Conservation (phyloP, 92 coral and sea anemone genomes). For the Porites divaricata region DNA sequence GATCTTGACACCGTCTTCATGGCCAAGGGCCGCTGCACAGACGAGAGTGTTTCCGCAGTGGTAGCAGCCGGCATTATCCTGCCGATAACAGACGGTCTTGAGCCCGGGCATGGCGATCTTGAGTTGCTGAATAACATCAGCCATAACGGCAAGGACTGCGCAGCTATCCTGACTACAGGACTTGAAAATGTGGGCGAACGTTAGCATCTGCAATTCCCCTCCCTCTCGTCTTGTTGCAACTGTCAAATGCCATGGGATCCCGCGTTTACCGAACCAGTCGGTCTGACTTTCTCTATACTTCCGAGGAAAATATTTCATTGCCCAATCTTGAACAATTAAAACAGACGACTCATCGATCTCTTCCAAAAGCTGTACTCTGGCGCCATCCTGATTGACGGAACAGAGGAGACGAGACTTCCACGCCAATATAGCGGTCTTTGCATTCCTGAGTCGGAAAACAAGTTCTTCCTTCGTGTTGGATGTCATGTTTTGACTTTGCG, state of each 20-base stretch:
- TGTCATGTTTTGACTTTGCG: slow-evolving; percentile 3
- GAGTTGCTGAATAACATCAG: slow-evolving; percentile 32
- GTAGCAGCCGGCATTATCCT: slow-evolving; percentile 36
- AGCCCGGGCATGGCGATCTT: slow-evolving; percentile 16
- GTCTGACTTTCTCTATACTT: too few relatives aligned
- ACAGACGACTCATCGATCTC: not conserved
- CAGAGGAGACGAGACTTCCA: slow-evolving; percentile 38
- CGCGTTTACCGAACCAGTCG: slow-evolving; percentile 34
- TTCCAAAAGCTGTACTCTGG: not conserved
- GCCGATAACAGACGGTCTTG: slow-evolving; percentile 17
- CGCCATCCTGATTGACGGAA: not conserved
- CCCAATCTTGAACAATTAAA: not conserved
- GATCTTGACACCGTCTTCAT: slow-evolving; percentile 26
- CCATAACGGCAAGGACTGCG: slow-evolving; percentile 41
- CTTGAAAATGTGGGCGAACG: slow-evolving; percentile 41
- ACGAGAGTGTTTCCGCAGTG: slow-evolving; percentile 29
- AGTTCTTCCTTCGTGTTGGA: slow-evolving; percentile 47
- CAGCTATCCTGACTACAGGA: slow-evolving; percentile 37
- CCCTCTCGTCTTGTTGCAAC: slow-evolving; percentile 39
- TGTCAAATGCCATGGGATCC: slow-evolving; percentile 52
- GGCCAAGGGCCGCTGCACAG: slow-evolving; percentile 24
- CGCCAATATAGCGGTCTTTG: slow-evolving; percentile 24
- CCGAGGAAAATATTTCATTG: too few relatives aligned
- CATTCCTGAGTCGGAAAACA: slow-evolving; percentile 34
- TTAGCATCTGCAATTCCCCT: slow-evolving; percentile 5